A percentile compares a stretch with the other conserved stretches of the same genome.
Evolutionary conservation across 2,113 vertebrate genomes (phyloP).

Genomic region (Grammomys surdaster): DNA sequence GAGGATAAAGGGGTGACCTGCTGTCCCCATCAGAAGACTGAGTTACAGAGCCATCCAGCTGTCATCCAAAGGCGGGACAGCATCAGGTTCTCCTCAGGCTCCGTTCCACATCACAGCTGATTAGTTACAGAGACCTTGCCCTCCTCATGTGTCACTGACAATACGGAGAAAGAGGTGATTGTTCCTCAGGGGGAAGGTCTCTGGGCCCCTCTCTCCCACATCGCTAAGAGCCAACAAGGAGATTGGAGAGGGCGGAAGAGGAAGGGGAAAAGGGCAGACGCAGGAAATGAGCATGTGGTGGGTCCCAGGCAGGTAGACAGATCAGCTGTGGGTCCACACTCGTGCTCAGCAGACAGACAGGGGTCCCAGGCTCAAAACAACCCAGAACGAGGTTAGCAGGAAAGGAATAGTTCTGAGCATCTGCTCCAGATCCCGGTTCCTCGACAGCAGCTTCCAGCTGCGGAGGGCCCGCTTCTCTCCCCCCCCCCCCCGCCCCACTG

Average conservation of each 20-base stretch:
- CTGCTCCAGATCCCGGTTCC: background rate
- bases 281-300: slow-evolving; percentile 1
- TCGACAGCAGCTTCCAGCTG: background rate
- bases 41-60: slow-evolving; percentile 52
- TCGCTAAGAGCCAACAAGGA: slow-evolving; percentile 69
- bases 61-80: slow-evolving; percentile 52
- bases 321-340: background rate
- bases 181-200: slow-evolving; percentile 82
- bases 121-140: slow-evolving; percentile 81
- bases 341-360: background rate
- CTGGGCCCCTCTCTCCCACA: slow-evolving; percentile 70
- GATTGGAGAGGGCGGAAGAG: background rate
- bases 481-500: background rate
- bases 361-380: background rate
- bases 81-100: slow-evolving; percentile 72
- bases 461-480: background rate
- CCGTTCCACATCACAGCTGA: slow-evolving; percentile 83
- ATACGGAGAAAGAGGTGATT: slow-evolving; percentile 84
- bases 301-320: slow-evolving; percentile 29
- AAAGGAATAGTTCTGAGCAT: accelerated
- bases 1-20: background rate
- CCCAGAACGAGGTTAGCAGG: background rate
- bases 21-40: background rate
- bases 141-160: slow-evolving; percentile 77
- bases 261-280: background rate